Conservation (phyloP, 2,888 invertebrate species). For the Labia minor region DNA sequence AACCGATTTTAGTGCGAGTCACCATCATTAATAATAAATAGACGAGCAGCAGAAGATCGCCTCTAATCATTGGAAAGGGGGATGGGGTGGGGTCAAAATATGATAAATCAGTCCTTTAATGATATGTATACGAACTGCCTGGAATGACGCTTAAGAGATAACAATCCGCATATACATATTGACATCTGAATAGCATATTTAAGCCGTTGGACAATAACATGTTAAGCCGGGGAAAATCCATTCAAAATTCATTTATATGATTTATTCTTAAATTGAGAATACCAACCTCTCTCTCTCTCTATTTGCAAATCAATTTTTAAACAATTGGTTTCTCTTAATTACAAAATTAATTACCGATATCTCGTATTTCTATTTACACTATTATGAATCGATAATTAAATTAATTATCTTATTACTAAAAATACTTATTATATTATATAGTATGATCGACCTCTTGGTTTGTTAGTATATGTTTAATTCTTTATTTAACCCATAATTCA, state of each 20-base stretch:
- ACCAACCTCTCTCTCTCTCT: too few relatives aligned
- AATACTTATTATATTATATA: too few relatives aligned
- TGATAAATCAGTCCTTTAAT: constrained; percentile 7
- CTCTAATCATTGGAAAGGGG: background rate
- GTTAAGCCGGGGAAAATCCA: background rate
- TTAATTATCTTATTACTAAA: too few relatives aligned
- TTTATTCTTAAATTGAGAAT: background rate
- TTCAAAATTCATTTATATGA: background rate
- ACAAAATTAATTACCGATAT: too few relatives aligned
- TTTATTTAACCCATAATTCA: too few relatives aligned
- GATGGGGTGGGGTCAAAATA: background rate
- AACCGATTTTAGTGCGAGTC: background rate
- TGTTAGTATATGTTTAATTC: too few relatives aligned
- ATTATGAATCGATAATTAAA: too few relatives aligned
- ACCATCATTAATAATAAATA: too few relatives aligned
- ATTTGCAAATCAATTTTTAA: background rate
- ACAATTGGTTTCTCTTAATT: background rate
- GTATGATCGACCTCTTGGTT: too few relatives aligned
- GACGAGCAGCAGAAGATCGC: too few relatives aligned
- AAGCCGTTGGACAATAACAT: background rate
- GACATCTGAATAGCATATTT: background rate
- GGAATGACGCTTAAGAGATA: constrained; percentile 2
- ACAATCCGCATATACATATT: background rate
- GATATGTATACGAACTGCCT: constrained; percentile 3
- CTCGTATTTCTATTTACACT: too few relatives aligned